Conservation (phyloP, 1,140 invertebrate species). For the Plutomurus gul region DNA sequence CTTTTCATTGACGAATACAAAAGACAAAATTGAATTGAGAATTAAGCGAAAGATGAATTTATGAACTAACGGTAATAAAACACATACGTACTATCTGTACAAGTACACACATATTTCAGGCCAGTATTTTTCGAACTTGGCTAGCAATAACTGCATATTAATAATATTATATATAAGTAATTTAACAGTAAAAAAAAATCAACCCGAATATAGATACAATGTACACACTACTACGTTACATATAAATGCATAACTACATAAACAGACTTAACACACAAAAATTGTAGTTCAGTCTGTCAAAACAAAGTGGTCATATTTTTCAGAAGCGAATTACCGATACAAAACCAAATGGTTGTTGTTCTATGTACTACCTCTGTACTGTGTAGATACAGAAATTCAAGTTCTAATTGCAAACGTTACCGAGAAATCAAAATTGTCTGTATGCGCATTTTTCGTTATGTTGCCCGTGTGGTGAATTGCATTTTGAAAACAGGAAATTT, state of each 20-base stretch:
- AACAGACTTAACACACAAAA: background rate
- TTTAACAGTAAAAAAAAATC: too few relatives aligned
- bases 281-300: background rate
- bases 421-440: too few relatives aligned
- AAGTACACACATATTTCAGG: background rate
- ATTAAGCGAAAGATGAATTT: too few relatives aligned
- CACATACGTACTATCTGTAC: background rate
- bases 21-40: background rate
- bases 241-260: background rate
- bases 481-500: too few relatives aligned
- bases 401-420: too few relatives aligned
- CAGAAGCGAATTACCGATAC: background rate
- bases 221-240: background rate
- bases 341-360: background rate
- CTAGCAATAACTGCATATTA: background rate
- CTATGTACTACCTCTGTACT: background rate
- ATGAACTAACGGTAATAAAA: too few relatives aligned
- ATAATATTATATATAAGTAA: too few relatives aligned
- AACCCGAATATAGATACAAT: background rate
- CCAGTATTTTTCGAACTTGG: constrained; percentile 11
- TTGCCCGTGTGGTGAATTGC: too few relatives aligned
- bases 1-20: background rate
- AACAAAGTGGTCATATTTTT: background rate
- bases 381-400: too few relatives aligned
- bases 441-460: too few relatives aligned